Conservation (phyloP, 1,140 invertebrate species). For the Polyergus mexicanus region DNA sequence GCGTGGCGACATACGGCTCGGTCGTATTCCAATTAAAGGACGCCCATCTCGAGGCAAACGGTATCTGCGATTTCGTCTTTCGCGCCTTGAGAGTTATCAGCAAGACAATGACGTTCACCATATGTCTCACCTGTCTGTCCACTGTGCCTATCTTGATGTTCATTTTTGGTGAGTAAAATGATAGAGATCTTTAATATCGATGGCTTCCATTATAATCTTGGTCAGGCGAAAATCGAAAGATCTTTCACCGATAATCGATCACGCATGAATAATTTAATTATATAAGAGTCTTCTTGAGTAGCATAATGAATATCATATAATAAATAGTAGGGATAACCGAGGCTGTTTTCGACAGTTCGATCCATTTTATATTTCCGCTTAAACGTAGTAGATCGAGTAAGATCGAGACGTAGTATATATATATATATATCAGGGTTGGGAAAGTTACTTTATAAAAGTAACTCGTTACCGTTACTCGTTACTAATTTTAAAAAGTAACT, state of each 20-base stretch:
- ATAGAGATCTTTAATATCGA: neutral
- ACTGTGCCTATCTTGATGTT: slow-evolving; percentile 91
- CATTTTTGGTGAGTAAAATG: slow-evolving; percentile 90
- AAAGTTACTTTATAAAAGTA: too few relatives aligned
- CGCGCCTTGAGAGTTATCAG: slow-evolving; percentile 91
- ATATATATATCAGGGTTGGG: slow-evolving; percentile 11
- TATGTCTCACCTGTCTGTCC: slow-evolving; percentile 89
- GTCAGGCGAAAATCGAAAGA: neutral
- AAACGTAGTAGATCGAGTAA: slow-evolving; percentile 32
- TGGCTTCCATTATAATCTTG: neutral
- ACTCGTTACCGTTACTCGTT: too few relatives aligned
- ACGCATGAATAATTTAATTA: slow-evolving; percentile 19
- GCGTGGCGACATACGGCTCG: slow-evolving; percentile 91
- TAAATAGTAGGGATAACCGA: slow-evolving; percentile 18
- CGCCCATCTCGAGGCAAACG: slow-evolving; percentile 92
- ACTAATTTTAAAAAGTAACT: too few relatives aligned
- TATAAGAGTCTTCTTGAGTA: neutral
- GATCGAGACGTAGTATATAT: too few relatives aligned
- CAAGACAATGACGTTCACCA: slow-evolving; percentile 91
- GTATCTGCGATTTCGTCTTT: slow-evolving; percentile 92
- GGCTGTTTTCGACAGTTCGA: slow-evolving; percentile 10
- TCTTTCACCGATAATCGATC: neutral
- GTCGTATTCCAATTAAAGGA: slow-evolving; percentile 93
- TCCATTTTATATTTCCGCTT: slow-evolving; percentile 43
- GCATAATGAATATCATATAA: slow-evolving; percentile 50